Evolutionary conservation across 2,113 vertebrate genomes (phyloP).

Genomic region (Silurus asotus): DNA sequence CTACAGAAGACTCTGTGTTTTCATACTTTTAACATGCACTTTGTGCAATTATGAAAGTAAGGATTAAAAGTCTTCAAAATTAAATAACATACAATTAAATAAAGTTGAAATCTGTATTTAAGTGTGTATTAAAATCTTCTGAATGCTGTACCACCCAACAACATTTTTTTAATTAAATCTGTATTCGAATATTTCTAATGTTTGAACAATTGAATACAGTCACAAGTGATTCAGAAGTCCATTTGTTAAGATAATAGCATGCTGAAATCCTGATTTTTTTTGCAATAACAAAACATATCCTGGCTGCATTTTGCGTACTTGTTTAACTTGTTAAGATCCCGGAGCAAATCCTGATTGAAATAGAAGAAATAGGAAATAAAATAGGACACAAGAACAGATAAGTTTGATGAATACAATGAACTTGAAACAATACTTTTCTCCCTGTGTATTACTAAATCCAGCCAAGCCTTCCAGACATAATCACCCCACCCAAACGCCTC

Average conservation of each 20-base stretch:
- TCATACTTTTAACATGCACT: no score
- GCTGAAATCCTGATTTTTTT: neutral
- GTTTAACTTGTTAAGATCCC: neutral
- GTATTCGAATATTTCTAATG: neutral
- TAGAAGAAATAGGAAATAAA: neutral
- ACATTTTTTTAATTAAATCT: neutral
- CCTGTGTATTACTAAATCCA: slow-evolving; percentile 55
- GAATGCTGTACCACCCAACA: no score
- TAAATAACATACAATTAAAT: no score
- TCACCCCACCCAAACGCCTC: slow-evolving; percentile 74
- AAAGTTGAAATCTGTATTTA: no score
- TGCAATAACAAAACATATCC: neutral
- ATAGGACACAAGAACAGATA: neutral
- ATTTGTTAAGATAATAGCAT: neutral
- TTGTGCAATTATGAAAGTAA: no score
- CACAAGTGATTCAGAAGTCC: neutral
- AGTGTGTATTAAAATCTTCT: no score
- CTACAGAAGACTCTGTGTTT: no score
- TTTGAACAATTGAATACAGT: neutral
- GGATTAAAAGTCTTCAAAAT: no score
- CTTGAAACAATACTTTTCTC: slow-evolving; percentile 28
- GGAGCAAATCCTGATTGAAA: neutral
- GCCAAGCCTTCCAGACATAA: slow-evolving; percentile 75
- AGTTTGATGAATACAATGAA: slow-evolving; percentile 28
- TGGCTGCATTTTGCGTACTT: neutral